Evolutionary conservation across 2,888 invertebrate genomes (phyloP).

Genomic region (Isotomurus palustris): DNA sequence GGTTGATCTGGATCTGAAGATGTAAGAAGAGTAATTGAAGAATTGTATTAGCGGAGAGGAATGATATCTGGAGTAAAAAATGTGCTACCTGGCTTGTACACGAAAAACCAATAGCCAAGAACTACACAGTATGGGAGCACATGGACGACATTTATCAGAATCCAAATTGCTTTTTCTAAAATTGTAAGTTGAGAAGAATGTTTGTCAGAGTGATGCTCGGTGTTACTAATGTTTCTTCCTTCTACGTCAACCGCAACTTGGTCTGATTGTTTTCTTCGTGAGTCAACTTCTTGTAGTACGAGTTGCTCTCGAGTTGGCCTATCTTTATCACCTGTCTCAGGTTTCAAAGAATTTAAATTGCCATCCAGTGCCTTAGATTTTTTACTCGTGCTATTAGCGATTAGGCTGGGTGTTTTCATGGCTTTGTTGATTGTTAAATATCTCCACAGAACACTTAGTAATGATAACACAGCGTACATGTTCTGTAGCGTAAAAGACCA

Average conservation of each 20-base stretch:
- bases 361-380: too few relatives aligned
- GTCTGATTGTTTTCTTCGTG: too few relatives aligned
- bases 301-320: too few relatives aligned
- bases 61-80: too few relatives aligned
- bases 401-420: not conserved
- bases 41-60: too few relatives aligned
- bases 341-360: too few relatives aligned
- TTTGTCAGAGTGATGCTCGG: too few relatives aligned
- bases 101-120: conserved; percentile 30
- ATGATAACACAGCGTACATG: conserved; percentile 14
- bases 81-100: conserved; percentile 24
- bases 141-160: conserved; percentile 22
- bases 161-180: conserved; percentile 25
- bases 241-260: not conserved
- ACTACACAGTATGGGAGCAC: conserved; percentile 25
- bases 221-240: not conserved
- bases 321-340: too few relatives aligned
- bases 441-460: conserved; percentile 9
- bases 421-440: not conserved
- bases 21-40: not conserved
- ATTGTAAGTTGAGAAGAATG: conserved; percentile 3
- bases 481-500: conserved; percentile 31
- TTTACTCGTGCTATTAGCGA: too few relatives aligned
- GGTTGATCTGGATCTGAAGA: conserved; percentile 21
- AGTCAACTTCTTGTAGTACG: too few relatives aligned